Evolutionary conservation across 1,140 invertebrate species (phyloP).

Genomic region (Drosophila sproati): DNA sequence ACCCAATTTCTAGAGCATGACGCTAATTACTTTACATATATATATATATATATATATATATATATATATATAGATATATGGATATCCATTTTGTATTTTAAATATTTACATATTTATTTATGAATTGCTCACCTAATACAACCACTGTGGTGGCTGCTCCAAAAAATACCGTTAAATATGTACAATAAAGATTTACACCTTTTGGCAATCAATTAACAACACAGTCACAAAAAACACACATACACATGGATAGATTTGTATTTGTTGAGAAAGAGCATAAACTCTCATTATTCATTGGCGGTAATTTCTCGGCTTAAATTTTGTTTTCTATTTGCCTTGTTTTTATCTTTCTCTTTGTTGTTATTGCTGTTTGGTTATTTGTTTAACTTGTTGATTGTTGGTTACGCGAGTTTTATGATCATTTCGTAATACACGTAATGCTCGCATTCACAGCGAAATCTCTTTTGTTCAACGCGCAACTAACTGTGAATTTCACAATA

Average conservation of each 20-base stretch:
- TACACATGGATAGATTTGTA: constrained; percentile 3
- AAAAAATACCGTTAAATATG: constrained; percentile 70
- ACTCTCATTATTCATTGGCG: constrained; percentile 56
- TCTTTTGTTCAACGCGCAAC: constrained; percentile 37
- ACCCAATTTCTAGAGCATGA: constrained; percentile 77
- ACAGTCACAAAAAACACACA: constrained; percentile 28
- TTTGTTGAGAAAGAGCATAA: constrained; percentile 10
- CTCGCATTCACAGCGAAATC: constrained; percentile 28
- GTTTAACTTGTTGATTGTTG: constrained; percentile 19
- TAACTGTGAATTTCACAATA: constrained; percentile 53
- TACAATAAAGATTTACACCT: constrained; percentile 48
- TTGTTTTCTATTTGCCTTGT: constrained; percentile 45
- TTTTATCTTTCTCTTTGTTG: constrained; percentile 8
- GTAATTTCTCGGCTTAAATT: constrained; percentile 39
- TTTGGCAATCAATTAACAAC: constrained; percentile 75
- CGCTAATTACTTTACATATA: constrained; percentile 66
- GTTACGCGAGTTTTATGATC: constrained; percentile 47
- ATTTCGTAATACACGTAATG: constrained; percentile 72
- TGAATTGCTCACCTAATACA: constrained; percentile 59
- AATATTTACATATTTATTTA: constrained; percentile 42
- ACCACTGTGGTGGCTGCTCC: constrained; percentile 36
- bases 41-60: constrained; percentile 17
- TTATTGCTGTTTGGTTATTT: constrained; percentile 20
- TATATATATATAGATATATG: constrained; percentile 22
- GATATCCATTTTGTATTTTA: background rate